These are phyloP conservation scores for Salminus brasiliensis DNA, from an alignment of 2,113 vertebrate species.

Conservation along the genomic window DNA sequence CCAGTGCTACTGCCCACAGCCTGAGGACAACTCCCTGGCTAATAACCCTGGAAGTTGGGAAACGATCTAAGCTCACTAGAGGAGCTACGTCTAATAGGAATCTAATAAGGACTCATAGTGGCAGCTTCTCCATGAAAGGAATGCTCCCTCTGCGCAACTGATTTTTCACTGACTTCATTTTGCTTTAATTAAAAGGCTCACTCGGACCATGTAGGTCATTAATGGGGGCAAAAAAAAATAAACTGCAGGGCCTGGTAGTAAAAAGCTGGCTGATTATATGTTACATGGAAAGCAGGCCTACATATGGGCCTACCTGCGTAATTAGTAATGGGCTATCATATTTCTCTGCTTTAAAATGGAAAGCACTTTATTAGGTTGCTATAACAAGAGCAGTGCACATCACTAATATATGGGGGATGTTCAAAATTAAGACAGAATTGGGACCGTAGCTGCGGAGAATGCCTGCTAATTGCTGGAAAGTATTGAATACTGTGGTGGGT, in stretches of 20 bases:
- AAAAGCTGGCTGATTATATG: slow-evolving; percentile 67
- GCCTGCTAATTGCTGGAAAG: not conserved
- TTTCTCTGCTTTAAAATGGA: slow-evolving; percentile 66
- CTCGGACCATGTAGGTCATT: slow-evolving; percentile 52
- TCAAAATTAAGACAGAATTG: not conserved
- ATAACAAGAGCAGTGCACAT: slow-evolving; percentile 58
- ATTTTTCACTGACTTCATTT: slow-evolving; percentile 25
- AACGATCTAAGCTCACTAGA: slow-evolving; percentile 70
- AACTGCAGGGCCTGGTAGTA: slow-evolving; percentile 65
- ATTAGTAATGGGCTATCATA: slow-evolving; percentile 70
- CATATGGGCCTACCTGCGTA: slow-evolving; percentile 63
- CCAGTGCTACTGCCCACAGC: slow-evolving; percentile 64
- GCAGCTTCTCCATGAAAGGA: not conserved
- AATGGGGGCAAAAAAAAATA: slow-evolving; percentile 61
- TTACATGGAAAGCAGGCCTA: slow-evolving; percentile 55
- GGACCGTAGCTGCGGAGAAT: not conserved
- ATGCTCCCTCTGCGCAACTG: not conserved
- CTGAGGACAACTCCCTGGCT: slow-evolving; percentile 71
- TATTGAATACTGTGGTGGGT: not conserved
- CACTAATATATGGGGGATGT: slow-evolving; percentile 49
- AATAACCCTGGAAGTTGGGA: slow-evolving; percentile 72
- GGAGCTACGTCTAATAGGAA: slow-evolving; percentile 55
- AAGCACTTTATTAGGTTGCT: slow-evolving; percentile 70
- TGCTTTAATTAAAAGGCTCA: slow-evolving; percentile 32
- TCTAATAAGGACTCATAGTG: slow-evolving; percentile 70